phyloP scores from a whole-genome alignment of 2,888 invertebrate genomes.

The Helleia helle region DNA sequence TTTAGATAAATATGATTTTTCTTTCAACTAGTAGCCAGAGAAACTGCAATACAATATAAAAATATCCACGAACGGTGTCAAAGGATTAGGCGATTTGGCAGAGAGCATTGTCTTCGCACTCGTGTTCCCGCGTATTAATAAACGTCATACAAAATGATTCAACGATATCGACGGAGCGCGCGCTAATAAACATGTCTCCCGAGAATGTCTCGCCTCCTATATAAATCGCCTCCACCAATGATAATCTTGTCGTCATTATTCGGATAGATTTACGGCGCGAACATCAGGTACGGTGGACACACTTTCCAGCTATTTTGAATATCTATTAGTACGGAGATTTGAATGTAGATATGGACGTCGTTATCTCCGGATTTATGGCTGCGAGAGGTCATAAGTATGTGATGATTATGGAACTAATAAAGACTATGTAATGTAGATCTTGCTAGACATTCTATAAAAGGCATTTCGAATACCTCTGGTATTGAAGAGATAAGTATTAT shows the following conservation, averaged over 20 bases:
- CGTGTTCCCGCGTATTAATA: not conserved
- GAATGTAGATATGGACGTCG: conserved; percentile 4
- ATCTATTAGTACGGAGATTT: conserved; percentile 6
- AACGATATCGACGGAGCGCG: conserved; percentile 5
- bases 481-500: too few relatives aligned
- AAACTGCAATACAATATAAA: too few relatives aligned
- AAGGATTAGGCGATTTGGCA: not conserved
- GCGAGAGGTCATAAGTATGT: too few relatives aligned
- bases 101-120: not conserved
- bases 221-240: conserved; percentile 15
- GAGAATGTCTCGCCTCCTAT: conserved; percentile 11
- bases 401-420: too few relatives aligned
- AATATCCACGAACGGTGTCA: not conserved
- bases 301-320: not conserved
- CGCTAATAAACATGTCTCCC: conserved; percentile 8
- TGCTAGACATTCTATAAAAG: too few relatives aligned
- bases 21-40: too few relatives aligned
- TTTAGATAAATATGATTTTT: too few relatives aligned
- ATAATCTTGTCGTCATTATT: conserved; percentile 19
- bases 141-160: not conserved
- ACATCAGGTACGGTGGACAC: not conserved
- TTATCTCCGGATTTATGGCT: not conserved
- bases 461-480: too few relatives aligned
- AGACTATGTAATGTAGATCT: too few relatives aligned
- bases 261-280: conserved; percentile 15